These are phyloP conservation scores for Eupithecia dodoneata DNA, from an alignment of 2,888 invertebrate species.

Conservation along the genomic window DNA sequence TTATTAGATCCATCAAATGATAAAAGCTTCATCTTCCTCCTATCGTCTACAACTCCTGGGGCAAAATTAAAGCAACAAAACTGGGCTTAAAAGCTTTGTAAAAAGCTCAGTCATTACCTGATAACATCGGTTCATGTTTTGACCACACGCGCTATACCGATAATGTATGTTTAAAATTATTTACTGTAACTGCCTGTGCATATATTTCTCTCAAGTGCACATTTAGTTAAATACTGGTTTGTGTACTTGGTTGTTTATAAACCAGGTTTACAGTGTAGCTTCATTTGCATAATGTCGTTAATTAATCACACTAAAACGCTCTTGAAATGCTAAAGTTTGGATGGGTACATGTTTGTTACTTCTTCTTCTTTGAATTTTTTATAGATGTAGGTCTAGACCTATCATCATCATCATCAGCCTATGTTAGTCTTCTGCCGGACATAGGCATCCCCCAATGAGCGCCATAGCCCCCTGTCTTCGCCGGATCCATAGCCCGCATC, in stretches of 20 bases:
- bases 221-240: conserved; percentile 44
- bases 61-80: conserved; percentile 45
- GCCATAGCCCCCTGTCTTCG: too few relatives aligned
- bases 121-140: conserved; percentile 42
- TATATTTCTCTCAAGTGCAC: conserved; percentile 40
- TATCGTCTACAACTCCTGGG: conserved; percentile 10
- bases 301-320: conserved; percentile 6
- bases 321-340: background rate
- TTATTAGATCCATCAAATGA: background rate
- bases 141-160: conserved; percentile 43
- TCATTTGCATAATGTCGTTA: conserved; percentile 32
- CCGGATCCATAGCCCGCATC: too few relatives aligned
- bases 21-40: background rate
- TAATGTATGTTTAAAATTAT: conserved; percentile 35
- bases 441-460: too few relatives aligned
- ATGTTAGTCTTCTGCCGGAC: too few relatives aligned
- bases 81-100: conserved; percentile 46
- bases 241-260: conserved; percentile 38
- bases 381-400: background rate
- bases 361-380: background rate
- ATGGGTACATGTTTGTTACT: background rate
- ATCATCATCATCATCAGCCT: too few relatives aligned
- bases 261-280: conserved; percentile 26
- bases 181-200: conserved; percentile 35
- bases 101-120: conserved; percentile 48